Evolutionary conservation across 2,888 invertebrate genomes (phyloP), one percentile per base, ranked within the genome.

Genomic region (Palloptera scutellata): DNA sequence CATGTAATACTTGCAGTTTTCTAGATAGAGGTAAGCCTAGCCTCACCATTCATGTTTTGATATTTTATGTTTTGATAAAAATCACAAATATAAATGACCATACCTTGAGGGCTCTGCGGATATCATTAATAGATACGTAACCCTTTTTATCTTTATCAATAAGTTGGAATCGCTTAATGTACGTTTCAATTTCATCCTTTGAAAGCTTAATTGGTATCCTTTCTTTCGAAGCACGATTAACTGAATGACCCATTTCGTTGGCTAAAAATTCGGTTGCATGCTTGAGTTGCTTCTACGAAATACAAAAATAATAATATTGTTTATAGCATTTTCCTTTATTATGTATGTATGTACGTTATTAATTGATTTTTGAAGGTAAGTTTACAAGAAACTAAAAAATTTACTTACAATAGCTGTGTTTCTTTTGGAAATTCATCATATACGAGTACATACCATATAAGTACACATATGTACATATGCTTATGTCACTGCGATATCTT

Each of bases 121-220:
- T 94, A 83, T 99, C 99, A 84, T 97, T 98, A 78, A 99, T 94
- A 30, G 98, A 98, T 69, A 99, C 97, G 86, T 94, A 98, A 76
- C 99, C 99, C 85, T 99, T 99, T 80, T 93, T 91, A 81, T 98
- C 98, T 78, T 91, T 92, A 87, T 99, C 99, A 74, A 99, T 93
- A 77, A 94, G 90, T 84, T 96, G 92, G 91, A 99, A 99, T 68
- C 98, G 90, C 81, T 96, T 96, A 78, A 96, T 95, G 85, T 97
- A 98, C 10, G 91, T 87, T 84, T 95, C 93, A 77, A 98, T 94
- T 87, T 99, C 98, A 69, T 96, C 95, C 84, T 94, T 94, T 74
- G 92, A 94, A 62, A 98, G 89, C 86, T 96, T 96, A 79, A 97
- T 94, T 1, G 96, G 95, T 73, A 95, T 91, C 85, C 93, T 93